Percentiles rank a stretch among this genome's conserved stretches.
Conservation (phyloP, 2,888 invertebrate species). For the Halocaridina rubra region DNA sequence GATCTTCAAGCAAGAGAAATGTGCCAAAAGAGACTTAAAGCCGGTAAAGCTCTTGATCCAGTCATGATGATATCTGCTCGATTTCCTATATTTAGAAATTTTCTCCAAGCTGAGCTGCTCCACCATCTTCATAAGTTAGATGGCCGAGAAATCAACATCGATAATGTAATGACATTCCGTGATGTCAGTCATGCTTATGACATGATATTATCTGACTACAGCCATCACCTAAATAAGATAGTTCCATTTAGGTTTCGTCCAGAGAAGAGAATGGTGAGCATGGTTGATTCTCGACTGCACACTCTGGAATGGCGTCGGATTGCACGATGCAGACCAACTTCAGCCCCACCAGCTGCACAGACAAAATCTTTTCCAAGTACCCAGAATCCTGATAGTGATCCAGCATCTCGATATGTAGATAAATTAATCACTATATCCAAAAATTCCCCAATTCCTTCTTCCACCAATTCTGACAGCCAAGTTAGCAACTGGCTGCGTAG, state of each 20-base stretch:
- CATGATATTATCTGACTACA: conserved; percentile 41
- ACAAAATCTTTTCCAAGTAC: not conserved
- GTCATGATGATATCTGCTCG: conserved; percentile 20
- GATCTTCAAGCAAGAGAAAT: conserved; percentile 43
- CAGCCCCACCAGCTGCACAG: not conserved
- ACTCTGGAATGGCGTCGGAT: conserved; percentile 48
- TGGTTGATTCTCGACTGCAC: conserved; percentile 56
- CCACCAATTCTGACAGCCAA: not conserved
- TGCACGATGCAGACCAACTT: not conserved
- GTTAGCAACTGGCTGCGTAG: not conserved
- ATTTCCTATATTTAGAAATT: conserved; percentile 48
- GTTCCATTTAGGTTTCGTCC: conserved; percentile 50
- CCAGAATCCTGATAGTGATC: conserved; percentile 3
- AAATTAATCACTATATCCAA: conserved; percentile 33
- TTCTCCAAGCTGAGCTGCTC: conserved; percentile 44
- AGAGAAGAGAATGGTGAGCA: conserved; percentile 34
- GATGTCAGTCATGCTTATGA: conserved; percentile 35
- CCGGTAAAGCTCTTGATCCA: conserved; percentile 27
- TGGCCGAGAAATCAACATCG: conserved; percentile 21
- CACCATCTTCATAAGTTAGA: conserved; percentile 37
- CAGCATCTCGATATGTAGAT: conserved; percentile 29
- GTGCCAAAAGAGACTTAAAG: conserved; percentile 23
- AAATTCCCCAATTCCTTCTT: not conserved
- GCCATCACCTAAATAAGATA: conserved; percentile 33
- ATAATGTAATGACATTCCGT: conserved; percentile 24